Evolutionary conservation across 2,797 vertebrate genomes (phyloP).

Genomic region (Halcyon smyrnensis): DNA sequence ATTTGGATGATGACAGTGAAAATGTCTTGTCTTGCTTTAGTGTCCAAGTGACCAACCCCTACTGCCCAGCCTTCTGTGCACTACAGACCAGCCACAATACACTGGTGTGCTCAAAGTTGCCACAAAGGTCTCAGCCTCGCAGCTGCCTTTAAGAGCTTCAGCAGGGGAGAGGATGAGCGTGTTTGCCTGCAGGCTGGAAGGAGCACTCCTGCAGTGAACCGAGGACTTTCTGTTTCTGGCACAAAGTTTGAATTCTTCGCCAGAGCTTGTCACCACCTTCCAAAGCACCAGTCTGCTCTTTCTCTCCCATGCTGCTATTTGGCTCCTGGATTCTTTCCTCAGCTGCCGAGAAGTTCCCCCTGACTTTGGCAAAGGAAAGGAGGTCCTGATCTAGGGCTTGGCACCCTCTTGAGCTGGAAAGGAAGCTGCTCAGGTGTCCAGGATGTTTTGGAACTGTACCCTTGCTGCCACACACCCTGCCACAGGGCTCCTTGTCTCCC

Average conservation of each 20-base stretch:
- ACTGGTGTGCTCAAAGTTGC: neutral
- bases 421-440: neutral
- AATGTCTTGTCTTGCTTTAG: neutral
- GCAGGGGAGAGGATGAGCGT: neutral
- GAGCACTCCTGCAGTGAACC: neutral
- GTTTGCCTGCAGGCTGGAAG: neutral
- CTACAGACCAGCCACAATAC: fast-evolving
- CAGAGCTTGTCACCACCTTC: slow-evolving; percentile 38
- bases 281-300: neutral
- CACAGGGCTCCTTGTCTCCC: fast-evolving
- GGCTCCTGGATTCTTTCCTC: slow-evolving; percentile 6
- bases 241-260: neutral
- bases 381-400: neutral
- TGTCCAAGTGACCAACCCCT: slow-evolving; percentile 5
- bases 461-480: neutral
- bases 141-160: neutral
- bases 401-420: neutral
- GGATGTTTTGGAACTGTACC: neutral
- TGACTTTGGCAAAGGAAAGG: neutral
- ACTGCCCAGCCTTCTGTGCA: slow-evolving; percentile 27
- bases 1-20: neutral
- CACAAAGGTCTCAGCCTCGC: neutral
- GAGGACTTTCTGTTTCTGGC: slow-evolving; percentile 36
- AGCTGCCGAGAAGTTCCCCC: neutral
- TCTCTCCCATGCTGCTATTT: slow-evolving; percentile 25